Percentiles rank a stretch among this genome's conserved stretches.
Conservation (phyloP, 2,888 invertebrate species). For the Julus scandinavius region DNA sequence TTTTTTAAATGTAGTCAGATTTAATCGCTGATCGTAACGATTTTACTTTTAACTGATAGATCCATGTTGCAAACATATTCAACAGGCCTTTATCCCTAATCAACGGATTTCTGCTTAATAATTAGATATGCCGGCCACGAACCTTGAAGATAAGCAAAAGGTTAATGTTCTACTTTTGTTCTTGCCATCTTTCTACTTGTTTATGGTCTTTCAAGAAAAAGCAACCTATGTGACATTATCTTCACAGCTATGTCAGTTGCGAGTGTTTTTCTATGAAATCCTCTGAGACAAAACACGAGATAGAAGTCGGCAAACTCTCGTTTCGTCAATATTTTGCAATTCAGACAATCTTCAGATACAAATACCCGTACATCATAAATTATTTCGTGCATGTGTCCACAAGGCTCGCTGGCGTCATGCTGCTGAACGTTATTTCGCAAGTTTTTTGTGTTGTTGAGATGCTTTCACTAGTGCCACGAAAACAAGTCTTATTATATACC, state of each 20-base stretch:
- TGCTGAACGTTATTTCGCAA: too few species aligned
- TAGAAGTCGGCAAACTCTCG: not conserved
- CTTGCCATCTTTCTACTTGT: not conserved
- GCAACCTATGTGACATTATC: constrained; percentile 14
- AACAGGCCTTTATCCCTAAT: not conserved
- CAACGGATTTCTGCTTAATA: not conserved
- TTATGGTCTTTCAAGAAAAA: not conserved
- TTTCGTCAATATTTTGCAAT: constrained; percentile 34
- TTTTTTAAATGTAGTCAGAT: not conserved
- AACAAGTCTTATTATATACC: not conserved
- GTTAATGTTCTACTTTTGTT: not conserved
- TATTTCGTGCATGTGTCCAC: not conserved
- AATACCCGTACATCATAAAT: not conserved
- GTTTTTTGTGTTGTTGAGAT: not conserved
- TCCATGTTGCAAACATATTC: not conserved
- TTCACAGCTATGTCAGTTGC: not conserved
- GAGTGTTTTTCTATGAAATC: constrained; percentile 37
- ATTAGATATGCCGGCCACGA: not conserved
- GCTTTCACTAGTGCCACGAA: not conserved
- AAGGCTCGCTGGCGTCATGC: not conserved
- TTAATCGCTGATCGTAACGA: not conserved
- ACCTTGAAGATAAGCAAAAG: not conserved
- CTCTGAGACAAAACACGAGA: constrained; percentile 28
- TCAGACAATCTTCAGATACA: constrained; percentile 31
- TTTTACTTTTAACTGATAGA: not conserved